These are phyloP conservation scores for Camelus bactrianus DNA, from an alignment of 2,113 vertebrate genomes.

Conservation along the genomic window DNA sequence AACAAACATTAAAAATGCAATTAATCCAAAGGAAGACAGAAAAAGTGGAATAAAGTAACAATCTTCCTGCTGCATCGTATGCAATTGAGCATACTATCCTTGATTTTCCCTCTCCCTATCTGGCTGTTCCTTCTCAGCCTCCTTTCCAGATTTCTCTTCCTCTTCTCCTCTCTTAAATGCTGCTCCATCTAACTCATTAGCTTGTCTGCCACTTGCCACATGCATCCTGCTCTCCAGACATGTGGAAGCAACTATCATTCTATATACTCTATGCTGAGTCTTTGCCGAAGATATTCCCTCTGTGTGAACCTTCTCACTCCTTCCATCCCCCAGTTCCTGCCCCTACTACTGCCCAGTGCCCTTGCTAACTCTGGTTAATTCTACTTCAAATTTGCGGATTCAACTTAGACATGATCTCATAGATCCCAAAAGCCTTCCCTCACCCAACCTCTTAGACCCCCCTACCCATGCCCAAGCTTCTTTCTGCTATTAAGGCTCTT, in stretches of 20 bases:
- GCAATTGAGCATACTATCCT: accelerated
- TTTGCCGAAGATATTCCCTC: background rate
- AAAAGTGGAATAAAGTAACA: background rate
- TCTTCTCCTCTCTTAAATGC: background rate
- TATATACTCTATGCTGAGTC: background rate
- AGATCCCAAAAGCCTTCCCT: background rate
- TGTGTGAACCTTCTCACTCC: background rate
- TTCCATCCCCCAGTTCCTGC: background rate
- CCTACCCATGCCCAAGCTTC: background rate
- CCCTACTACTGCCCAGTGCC: background rate
- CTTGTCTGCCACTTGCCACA: background rate
- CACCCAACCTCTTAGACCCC: too few species aligned
- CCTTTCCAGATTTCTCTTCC: background rate
- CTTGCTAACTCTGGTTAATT: background rate
- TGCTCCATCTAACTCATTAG: background rate
- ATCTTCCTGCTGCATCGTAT: too few species aligned
- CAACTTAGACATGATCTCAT: background rate
- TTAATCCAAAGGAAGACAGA: background rate
- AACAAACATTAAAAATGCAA: background rate
- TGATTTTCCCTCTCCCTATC: background rate
- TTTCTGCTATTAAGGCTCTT: background rate
- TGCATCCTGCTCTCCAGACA: background rate
- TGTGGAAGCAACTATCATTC: background rate
- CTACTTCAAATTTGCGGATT: background rate
- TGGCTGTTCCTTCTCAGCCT: background rate